phyloP scores from a whole-genome alignment of 30 jellyfish, hydroid and myxozoan species.

The Phacellophora camtschatica region DNA sequence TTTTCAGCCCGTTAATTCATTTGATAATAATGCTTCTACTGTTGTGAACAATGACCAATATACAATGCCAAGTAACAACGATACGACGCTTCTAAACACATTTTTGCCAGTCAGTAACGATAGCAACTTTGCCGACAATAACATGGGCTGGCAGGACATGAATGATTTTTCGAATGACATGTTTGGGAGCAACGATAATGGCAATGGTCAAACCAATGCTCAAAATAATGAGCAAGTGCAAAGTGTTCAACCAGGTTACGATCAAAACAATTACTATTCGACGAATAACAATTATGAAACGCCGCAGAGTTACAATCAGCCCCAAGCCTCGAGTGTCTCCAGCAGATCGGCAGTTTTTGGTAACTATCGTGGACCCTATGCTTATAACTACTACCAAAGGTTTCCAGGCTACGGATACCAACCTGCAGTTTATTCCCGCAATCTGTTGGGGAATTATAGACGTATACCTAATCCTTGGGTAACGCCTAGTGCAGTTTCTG shows the following conservation, averaged over 20 bases:
- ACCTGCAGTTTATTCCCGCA: neutral
- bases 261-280: conserved; percentile 2
- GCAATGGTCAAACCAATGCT: neutral
- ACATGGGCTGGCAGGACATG: neutral
- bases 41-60: neutral
- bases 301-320: neutral
- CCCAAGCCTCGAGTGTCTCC: neutral
- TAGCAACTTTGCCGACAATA: neutral
- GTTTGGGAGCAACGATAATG: too few species aligned
- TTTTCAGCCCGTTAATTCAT: neutral
- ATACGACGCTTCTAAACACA: neutral
- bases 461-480: neutral
- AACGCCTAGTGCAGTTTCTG: neutral
- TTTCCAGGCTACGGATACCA: neutral
- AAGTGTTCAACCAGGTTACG: neutral
- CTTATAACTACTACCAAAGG: neutral
- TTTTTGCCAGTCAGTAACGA: too few species aligned
- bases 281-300: neutral
- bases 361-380: neutral
- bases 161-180: neutral
- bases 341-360: conserved; percentile 29
- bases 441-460: neutral
- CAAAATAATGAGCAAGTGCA: too few species aligned
- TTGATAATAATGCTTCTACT: neutral
- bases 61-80: neutral